Evolutionary conservation across 1,140 invertebrate genomes (phyloP).

Genomic region (Drosophila albomicans): DNA sequence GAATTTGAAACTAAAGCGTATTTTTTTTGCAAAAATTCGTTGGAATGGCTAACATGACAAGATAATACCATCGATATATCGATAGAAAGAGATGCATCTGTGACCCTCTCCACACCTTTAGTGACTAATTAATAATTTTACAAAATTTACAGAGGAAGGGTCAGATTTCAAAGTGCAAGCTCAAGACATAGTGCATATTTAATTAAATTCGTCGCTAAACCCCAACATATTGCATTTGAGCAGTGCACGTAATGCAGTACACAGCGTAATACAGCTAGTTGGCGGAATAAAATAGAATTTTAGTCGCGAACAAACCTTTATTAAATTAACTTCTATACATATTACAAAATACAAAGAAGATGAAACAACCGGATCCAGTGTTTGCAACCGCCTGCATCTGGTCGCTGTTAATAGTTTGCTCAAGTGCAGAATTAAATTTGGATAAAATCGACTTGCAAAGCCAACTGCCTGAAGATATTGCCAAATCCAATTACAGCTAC

Average conservation of each 20-base stretch:
- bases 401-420: slow-evolving; percentile 26
- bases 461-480: slow-evolving; percentile 51
- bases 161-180: slow-evolving; percentile 46
- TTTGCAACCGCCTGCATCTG: slow-evolving; percentile 3
- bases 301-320: slow-evolving; percentile 15
- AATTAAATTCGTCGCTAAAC: slow-evolving; percentile 2
- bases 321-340: slow-evolving; percentile 11
- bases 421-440: slow-evolving; percentile 50
- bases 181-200: slow-evolving; percentile 1
- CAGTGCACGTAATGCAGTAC: background rate
- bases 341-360: slow-evolving; percentile 3
- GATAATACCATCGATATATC: no score
- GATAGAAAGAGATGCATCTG: no score
- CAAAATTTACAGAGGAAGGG: slow-evolving; percentile 11
- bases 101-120: slow-evolving; percentile 24
- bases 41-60: no score
- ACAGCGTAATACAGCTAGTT: background rate
- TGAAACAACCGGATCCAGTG: slow-evolving; percentile 26
- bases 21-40: no score
- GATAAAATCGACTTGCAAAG: slow-evolving; percentile 63
- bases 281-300: slow-evolving; percentile 3
- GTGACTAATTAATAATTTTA: slow-evolving; percentile 56
- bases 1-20: no score
- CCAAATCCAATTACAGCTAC: slow-evolving; percentile 48
- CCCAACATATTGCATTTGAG: slow-evolving; percentile 17